phyloP scores from a whole-genome alignment of 2,888 invertebrate genomes.

The Drosophila flavopinicola region DNA sequence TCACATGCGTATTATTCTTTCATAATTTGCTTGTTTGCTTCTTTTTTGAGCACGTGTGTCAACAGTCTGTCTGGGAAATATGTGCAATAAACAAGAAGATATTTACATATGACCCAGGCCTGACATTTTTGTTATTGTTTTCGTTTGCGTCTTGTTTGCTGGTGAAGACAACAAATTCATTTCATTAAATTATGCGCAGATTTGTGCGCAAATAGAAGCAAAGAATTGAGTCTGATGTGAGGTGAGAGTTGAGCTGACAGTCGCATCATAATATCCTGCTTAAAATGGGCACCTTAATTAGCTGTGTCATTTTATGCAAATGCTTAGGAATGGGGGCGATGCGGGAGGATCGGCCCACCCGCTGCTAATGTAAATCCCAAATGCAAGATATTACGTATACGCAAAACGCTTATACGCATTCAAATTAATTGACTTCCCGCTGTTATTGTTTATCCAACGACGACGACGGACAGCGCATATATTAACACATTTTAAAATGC shows the following conservation, averaged over 20 bases:
- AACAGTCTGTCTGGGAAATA: conserved; percentile 31
- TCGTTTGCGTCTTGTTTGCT: background rate
- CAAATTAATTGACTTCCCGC: conserved; percentile 80
- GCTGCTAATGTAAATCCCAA: conserved; percentile 59
- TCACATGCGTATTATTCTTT: conserved; percentile 7
- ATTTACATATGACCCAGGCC: conserved; percentile 34
- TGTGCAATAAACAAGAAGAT: conserved; percentile 31
- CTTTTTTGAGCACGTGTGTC: conserved; percentile 32
- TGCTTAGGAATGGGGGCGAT: conserved; percentile 2
- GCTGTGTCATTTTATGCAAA: conserved; percentile 64
- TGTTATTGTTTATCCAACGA: conserved; percentile 73
- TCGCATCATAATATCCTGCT: conserved; percentile 34
- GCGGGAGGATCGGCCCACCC: background rate
- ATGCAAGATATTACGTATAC: conserved; percentile 68
- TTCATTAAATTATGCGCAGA: conserved; percentile 32
- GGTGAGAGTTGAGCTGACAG: background rate
- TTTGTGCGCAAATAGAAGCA: conserved; percentile 26
- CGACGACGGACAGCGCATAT: conserved; percentile 55
- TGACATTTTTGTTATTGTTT: conserved; percentile 17
- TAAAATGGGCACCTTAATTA: conserved; percentile 55
- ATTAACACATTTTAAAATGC: conserved; percentile 75
- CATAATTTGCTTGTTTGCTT: conserved; percentile 10
- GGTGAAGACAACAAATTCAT: conserved; percentile 19
- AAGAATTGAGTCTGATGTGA: too few relatives aligned
- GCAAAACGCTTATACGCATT: conserved; percentile 56